A percentile compares a stretch with the other conserved stretches of the same genome.
These are phyloP conservation scores for Drepana falcataria DNA, from an alignment of 2,888 invertebrate species.

Conservation along the genomic window DNA sequence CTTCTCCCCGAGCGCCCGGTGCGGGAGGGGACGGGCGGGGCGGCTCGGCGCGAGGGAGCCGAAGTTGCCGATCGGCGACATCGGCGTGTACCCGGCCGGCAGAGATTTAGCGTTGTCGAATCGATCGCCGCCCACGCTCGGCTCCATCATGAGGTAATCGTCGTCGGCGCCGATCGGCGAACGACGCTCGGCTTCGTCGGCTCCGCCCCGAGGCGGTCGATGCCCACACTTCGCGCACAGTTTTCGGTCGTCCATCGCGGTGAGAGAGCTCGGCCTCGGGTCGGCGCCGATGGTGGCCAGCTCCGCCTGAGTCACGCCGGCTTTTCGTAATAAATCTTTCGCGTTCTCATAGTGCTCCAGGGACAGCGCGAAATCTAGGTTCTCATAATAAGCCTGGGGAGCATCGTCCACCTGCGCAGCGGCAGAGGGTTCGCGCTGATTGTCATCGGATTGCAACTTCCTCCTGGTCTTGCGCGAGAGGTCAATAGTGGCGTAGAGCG, in stretches of 20 bases:
- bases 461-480: conserved; percentile 81
- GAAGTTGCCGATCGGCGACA: conserved; percentile 82
- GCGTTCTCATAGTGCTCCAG: conserved; percentile 89
- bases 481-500: conserved; percentile 85
- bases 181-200: conserved; percentile 12
- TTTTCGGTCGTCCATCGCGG: conserved; percentile 28
- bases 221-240: conserved; percentile 83
- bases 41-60: conserved; percentile 59
- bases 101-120: conserved; percentile 33
- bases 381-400: conserved; percentile 81
- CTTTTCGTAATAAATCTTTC: conserved; percentile 80
- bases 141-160: conserved; percentile 85
- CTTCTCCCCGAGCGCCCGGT: conserved; percentile 70
- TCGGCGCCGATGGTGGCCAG: conserved; percentile 61
- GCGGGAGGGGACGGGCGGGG: conserved; percentile 43
- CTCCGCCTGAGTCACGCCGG: conserved; percentile 76
- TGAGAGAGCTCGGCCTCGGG: conserved; percentile 34
- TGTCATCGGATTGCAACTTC: conserved; percentile 35
- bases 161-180: conserved; percentile 37
- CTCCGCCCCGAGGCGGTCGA: conserved; percentile 30
- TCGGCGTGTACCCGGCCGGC: conserved; percentile 82
- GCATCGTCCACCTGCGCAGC: conserved; percentile 58
- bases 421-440: conserved; percentile 13
- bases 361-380: conserved; percentile 87
- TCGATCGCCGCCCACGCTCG: conserved; percentile 56